These are phyloP conservation scores for Oreamnos americanus DNA, from an alignment of 2,113 vertebrate genomes.

Conservation along the genomic window DNA sequence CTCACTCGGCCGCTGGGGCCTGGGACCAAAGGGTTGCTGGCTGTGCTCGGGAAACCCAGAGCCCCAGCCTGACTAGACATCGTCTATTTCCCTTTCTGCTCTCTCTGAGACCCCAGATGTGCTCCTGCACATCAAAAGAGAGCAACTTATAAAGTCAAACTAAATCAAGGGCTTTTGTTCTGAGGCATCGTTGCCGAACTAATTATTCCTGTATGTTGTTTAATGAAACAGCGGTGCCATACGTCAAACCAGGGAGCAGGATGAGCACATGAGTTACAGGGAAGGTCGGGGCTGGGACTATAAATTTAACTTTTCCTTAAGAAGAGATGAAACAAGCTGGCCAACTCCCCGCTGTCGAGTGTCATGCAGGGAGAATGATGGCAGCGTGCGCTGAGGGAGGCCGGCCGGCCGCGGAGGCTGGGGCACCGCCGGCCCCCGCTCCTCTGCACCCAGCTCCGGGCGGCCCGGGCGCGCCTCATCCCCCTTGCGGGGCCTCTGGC, in stretches of 20 bases:
- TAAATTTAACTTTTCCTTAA: conserved; percentile 86
- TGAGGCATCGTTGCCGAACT: conserved; percentile 85
- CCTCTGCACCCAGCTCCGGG: not conserved
- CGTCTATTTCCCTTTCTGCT: conserved; percentile 86
- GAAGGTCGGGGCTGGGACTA: conserved; percentile 83
- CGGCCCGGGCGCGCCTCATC: not conserved
- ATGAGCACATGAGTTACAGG: conserved; percentile 84
- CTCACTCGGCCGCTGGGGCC: not conserved
- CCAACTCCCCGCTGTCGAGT: conserved; percentile 80
- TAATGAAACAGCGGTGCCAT: conserved; percentile 86
- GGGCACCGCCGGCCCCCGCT: conserved; percentile 52
- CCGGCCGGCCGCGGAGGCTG: conserved; percentile 56
- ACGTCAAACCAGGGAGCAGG: conserved; percentile 84
- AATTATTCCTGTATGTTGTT: conserved; percentile 89
- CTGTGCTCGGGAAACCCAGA: conserved; percentile 74
- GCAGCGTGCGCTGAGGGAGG: conserved; percentile 65
- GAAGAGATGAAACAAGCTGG: conserved; percentile 84
- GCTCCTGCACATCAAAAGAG: conserved; percentile 85
- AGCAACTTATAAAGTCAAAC: conserved; percentile 85
- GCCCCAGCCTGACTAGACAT: conserved; percentile 74
- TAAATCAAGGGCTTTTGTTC: conserved; percentile 87
- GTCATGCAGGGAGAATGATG: conserved; percentile 79
- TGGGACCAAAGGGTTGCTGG: conserved; percentile 84
- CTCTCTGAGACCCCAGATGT: conserved; percentile 88
- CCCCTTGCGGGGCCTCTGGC: accelerated